These are phyloP conservation scores for Larimichthys crocea DNA, from an alignment of 2,113 vertebrate genomes.

Conservation along the genomic window DNA sequence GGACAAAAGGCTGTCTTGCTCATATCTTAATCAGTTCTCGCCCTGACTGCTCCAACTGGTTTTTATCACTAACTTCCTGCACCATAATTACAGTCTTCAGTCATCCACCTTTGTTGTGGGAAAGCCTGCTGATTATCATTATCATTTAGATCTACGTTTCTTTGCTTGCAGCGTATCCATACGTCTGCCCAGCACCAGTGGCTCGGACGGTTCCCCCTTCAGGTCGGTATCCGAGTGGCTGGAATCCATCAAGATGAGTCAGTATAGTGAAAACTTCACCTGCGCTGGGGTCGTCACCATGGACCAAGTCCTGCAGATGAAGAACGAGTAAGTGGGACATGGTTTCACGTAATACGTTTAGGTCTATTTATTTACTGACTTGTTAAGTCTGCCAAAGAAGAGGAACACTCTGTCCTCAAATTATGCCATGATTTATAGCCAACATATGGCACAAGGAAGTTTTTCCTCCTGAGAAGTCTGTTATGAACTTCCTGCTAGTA, in stretches of 20 bases:
- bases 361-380: slow-evolving; percentile 5
- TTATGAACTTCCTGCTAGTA: not conserved
- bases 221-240: slow-evolving; percentile 94
- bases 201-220: slow-evolving; percentile 92
- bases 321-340: slow-evolving; percentile 89
- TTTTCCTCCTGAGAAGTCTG: slow-evolving; percentile 6
- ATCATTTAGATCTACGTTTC: slow-evolving; percentile 58
- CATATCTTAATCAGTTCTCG: slow-evolving; percentile 32
- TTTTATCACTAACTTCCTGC: slow-evolving; percentile 64
- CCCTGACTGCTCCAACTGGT: slow-evolving; percentile 67
- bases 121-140: slow-evolving; percentile 49
- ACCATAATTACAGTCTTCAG: slow-evolving; percentile 63
- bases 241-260: slow-evolving; percentile 97
- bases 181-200: slow-evolving; percentile 95
- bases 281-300: slow-evolving; percentile 89
- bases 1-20: slow-evolving; percentile 47
- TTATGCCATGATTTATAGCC: not conserved
- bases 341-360: not conserved
- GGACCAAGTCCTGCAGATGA: slow-evolving; percentile 97
- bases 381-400: not conserved
- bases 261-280: slow-evolving; percentile 94
- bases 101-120: slow-evolving; percentile 56
- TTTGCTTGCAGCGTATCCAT: slow-evolving; percentile 89
- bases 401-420: not conserved
- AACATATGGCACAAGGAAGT: not conserved